Base-by-base conservation (phyloP, 2,113 vertebrate species). In the Promerops cafer region DNA sequence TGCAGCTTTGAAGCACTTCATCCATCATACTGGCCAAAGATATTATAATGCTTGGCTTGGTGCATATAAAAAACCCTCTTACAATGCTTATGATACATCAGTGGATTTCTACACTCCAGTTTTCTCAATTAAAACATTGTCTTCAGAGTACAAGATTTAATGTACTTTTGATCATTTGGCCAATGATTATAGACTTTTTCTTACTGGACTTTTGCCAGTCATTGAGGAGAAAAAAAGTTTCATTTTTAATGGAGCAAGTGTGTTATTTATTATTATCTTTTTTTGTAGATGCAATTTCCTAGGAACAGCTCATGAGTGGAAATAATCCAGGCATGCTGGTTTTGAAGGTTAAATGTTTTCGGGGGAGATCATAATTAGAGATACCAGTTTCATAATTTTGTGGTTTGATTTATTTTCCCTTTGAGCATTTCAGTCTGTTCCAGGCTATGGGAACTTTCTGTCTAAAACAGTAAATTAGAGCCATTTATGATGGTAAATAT, bases 381-480 rank as follows among this genome's bases (percentile, higher is more conserved):
- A 88, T 77, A 81, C 47, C 45, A 86, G 59, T 83, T 76, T 54
- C 35, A 42, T 33, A 84, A 47, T 94, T 95, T 79, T 89, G 83
- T 90, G 54, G 5, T 80, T 82, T 91, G 50, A 93, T 92, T 92
- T 94, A 87, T 76, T 68, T 96, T 95, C 15, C 81, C 78, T 89
- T 92, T 87, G 57, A 87, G 74, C 57, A 45, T 19, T 95, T 80
- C 6, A 65, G 13, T 57, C 57, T 90, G 57, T 82, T 83, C 28
- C 42, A 90, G 66, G 42, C 66, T 40, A 22, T 72, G 45, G 18
- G 21, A 71, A 72, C 21, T 65, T 90, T 49, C 44, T 83, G 22
- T 78, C 72, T 91, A 66, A 83, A 85, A 68, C 63, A 88, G 66
- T 60, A 90, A 83, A 76, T 56, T 31, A 39, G 33, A 87, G 18